These are phyloP conservation scores for Sarcophaga caerulescens DNA, from an alignment of 2,888 invertebrate genomes.

Conservation along the genomic window DNA sequence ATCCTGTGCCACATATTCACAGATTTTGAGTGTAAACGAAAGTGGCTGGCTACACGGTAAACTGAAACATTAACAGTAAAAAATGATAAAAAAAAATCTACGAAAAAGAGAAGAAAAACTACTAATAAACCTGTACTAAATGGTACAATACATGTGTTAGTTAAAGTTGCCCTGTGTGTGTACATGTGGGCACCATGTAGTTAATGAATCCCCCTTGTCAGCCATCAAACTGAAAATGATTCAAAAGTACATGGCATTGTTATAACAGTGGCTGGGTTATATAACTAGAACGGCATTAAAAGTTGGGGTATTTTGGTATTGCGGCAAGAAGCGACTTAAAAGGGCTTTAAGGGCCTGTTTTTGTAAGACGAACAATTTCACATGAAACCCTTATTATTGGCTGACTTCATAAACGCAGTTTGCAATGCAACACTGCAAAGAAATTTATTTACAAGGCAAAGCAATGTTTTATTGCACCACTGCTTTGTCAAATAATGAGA, in stretches of 20 bases:
- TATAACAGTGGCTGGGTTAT: background rate
- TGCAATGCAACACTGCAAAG: no score
- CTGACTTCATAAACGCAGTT: no score
- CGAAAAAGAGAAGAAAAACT: no score
- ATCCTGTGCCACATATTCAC: no score
- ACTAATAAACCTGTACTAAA: background rate
- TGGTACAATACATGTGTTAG: background rate
- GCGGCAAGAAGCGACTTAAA: no score
- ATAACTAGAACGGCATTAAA: background rate
- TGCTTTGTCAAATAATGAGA: no score
- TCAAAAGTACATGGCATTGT: background rate
- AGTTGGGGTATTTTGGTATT: background rate
- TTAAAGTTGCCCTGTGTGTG: background rate
- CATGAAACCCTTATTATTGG: no score
- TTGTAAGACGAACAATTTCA: background rate
- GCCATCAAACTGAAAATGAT: conserved; percentile 14
- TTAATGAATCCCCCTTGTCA: background rate
- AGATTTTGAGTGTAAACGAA: no score
- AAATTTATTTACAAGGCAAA: no score
- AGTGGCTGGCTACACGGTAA: background rate
- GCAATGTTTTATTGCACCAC: no score
- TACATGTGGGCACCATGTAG: conserved; percentile 7
- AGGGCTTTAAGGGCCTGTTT: background rate
- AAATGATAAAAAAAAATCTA: no score
- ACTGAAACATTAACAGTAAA: no score